Conservation (phyloP, 2,797 vertebrate species). For the Syngnathus rostellatus region DNA sequence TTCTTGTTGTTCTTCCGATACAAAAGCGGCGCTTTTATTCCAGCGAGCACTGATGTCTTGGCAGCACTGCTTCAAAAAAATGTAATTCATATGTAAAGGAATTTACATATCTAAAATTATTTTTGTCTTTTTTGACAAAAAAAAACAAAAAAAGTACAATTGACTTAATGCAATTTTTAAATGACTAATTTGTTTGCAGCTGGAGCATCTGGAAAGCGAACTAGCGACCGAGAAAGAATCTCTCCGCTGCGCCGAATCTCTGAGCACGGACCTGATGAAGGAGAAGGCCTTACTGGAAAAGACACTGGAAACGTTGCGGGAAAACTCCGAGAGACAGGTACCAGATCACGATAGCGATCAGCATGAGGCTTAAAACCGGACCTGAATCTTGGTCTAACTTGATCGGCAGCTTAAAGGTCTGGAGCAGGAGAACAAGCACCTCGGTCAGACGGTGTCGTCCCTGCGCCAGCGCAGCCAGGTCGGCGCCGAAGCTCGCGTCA, state of each 20-base stretch:
- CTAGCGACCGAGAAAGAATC: conserved; percentile 79
- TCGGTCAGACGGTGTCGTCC: conserved; percentile 84
- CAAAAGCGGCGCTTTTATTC: conserved; percentile 14
- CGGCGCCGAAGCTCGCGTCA: conserved; percentile 87
- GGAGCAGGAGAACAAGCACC: conserved; percentile 92
- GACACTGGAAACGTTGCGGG: conserved; percentile 82
- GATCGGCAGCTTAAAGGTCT: conserved; percentile 79
- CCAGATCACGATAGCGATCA: background rate
- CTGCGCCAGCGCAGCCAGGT: conserved; percentile 91
- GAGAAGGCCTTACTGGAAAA: conserved; percentile 94
- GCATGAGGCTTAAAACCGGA: background rate
- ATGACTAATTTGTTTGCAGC: conserved; percentile 54
- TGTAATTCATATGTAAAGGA: background rate
- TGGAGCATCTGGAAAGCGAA: conserved; percentile 81
- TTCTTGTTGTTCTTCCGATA: conserved; percentile 29
- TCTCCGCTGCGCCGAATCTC: conserved; percentile 79
- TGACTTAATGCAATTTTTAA: no score
- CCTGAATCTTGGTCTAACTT: background rate
- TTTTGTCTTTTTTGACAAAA: background rate
- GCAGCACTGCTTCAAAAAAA: conserved; percentile 12
- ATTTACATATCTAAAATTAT: background rate
- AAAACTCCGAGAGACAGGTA: conserved; percentile 95
- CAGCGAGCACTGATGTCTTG: conserved; percentile 14
- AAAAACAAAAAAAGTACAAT: no score
- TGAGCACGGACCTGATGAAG: conserved; percentile 91